Conservation (phyloP, 2,113 vertebrate species). For the Enhydra lutris region DNA sequence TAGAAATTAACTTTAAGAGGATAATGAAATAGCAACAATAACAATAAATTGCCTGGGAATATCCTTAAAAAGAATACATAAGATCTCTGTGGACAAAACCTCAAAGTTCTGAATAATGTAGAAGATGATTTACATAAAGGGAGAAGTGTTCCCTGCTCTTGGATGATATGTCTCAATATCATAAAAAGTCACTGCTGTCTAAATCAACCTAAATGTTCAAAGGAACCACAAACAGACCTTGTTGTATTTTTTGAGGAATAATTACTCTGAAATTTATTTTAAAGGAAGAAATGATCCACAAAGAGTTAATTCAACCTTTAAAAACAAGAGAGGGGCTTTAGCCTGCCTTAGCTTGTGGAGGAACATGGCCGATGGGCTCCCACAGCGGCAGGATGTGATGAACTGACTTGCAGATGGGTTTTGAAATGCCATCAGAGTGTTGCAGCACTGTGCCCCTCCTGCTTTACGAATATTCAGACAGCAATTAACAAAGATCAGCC, state of each 20-base stretch:
- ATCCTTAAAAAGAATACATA: not conserved
- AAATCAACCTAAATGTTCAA: not conserved
- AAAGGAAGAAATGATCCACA: not conserved
- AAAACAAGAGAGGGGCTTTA: not conserved
- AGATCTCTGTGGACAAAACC: not conserved
- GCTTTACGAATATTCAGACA: constrained; percentile 95
- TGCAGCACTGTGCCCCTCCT: constrained; percentile 95
- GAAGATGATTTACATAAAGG: not conserved
- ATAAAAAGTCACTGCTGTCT: not conserved
- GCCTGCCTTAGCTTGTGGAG: not conserved
- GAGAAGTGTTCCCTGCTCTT: not conserved
- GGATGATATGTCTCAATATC: not conserved
- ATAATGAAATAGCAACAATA: not conserved
- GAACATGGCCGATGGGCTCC: not conserved
- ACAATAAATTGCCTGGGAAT: not conserved
- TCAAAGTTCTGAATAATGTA: not conserved
- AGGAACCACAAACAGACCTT: not conserved
- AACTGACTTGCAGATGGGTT: constrained; percentile 93
- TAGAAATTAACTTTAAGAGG: not conserved
- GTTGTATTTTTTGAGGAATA: not conserved
- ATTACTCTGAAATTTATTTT: not conserved
- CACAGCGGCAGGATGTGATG: not conserved
- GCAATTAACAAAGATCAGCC: constrained; percentile 95
- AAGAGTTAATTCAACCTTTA: not conserved
- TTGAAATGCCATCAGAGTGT: constrained; percentile 95